phyloP scores from a whole-genome alignment of 1,140 invertebrate species.

The Diuraphis noxia region DNA sequence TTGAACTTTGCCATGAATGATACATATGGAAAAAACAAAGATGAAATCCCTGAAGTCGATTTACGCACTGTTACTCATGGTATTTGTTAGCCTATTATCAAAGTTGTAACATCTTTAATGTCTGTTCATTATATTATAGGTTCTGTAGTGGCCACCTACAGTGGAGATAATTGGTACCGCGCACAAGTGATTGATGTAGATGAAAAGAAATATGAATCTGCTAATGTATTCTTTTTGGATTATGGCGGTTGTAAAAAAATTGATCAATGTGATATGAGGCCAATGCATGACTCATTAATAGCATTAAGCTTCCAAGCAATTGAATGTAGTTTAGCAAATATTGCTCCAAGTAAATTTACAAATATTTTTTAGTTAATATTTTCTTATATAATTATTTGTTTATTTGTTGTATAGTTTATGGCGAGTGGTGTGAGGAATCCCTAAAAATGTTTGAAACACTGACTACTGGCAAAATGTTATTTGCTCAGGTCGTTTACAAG shows the following conservation, averaged over 20 bases:
- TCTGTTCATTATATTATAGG: constrained; percentile 67
- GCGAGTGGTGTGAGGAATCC: constrained; percentile 38
- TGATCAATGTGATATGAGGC: constrained; percentile 74
- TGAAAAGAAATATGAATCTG: constrained; percentile 67
- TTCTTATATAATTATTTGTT: background rate
- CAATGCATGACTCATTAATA: constrained; percentile 91
- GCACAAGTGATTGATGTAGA: constrained; percentile 78
- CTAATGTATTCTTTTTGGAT: constrained; percentile 86
- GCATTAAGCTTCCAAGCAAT: constrained; percentile 93
- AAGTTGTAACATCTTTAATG: constrained; percentile 40
- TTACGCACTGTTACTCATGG: constrained; percentile 32
- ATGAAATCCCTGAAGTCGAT: constrained; percentile 41
- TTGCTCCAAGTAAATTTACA: constrained; percentile 67
- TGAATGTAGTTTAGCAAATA: constrained; percentile 88
- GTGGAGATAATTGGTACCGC: constrained; percentile 84
- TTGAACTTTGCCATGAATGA: constrained; percentile 76
- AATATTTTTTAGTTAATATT: background rate
- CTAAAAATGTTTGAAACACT: constrained; percentile 15
- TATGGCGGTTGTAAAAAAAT: constrained; percentile 88
- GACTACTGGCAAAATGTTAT: constrained; percentile 40
- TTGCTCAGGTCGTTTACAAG: constrained; percentile 39
- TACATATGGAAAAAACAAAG: constrained; percentile 25
- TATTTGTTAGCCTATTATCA: background rate
- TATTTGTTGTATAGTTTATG: background rate
- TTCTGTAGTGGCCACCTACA: constrained; percentile 81